A percentile compares a stretch with the other conserved stretches of the same genome.
Conservation (phyloP, 1,140 invertebrate genomes). For the Eupeodes corollae region DNA sequence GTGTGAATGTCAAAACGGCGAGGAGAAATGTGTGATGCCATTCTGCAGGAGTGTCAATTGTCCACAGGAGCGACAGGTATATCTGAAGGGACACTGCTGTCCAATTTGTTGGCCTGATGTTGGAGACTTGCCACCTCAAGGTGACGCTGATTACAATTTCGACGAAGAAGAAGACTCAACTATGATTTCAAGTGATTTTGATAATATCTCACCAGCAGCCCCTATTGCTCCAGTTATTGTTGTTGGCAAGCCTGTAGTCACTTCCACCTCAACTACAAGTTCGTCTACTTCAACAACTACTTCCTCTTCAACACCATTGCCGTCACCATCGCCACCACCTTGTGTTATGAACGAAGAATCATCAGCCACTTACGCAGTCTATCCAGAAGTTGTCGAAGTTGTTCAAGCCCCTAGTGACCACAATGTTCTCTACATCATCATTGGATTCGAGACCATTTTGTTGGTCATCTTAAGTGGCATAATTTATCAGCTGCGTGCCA, state of each 20-base stretch:
- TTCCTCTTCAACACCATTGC: neutral
- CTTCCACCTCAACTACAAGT: neutral
- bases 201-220: neutral
- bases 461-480: conserved; percentile 11
- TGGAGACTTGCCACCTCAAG: conserved; percentile 20
- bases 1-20: conserved; percentile 24
- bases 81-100: conserved; percentile 23
- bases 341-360: conserved; percentile 9
- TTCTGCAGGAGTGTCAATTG: conserved; percentile 23
- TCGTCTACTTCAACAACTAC: neutral
- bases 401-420: neutral
- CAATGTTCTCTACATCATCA: conserved; percentile 7
- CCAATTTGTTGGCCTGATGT: conserved; percentile 29
- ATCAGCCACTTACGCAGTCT: conserved; percentile 5
- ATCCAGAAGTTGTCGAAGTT: conserved; percentile 16
- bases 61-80: conserved; percentile 23
- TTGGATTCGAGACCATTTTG: conserved; percentile 4
- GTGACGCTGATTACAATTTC: conserved; percentile 3
- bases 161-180: neutral
- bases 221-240: neutral
- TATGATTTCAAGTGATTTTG: neutral
- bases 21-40: conserved; percentile 22
- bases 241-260: neutral
- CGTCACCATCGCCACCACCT: conserved; percentile 3
- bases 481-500: conserved; percentile 15